Conservation (phyloP, 2,888 invertebrate species). For the Thymelicus acteon region DNA sequence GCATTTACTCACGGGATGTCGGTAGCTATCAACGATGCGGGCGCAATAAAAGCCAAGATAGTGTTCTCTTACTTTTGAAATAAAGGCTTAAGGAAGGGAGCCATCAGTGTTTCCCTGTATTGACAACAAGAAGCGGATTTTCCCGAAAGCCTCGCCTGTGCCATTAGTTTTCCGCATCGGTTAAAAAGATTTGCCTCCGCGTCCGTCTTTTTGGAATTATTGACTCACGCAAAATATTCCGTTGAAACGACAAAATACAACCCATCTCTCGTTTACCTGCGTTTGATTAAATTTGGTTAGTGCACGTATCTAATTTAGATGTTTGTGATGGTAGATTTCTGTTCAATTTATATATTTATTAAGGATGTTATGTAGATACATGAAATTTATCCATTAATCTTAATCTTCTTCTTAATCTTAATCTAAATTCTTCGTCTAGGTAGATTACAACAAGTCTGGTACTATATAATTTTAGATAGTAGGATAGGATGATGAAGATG, state of each 20-base stretch:
- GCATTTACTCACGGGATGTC: constrained; percentile 59
- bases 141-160: constrained; percentile 81
- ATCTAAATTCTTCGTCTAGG: background rate
- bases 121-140: constrained; percentile 85
- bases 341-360: constrained; percentile 10
- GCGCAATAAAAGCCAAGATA: constrained; percentile 77
- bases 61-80: constrained; percentile 76
- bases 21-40: constrained; percentile 61
- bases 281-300: constrained; percentile 40
- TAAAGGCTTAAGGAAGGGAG: constrained; percentile 82
- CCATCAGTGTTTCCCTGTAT: constrained; percentile 82
- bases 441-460: no score
- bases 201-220: constrained; percentile 77
- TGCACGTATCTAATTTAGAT: constrained; percentile 34
- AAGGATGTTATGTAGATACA: background rate
- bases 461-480: no score
- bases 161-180: constrained; percentile 84
- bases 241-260: constrained; percentile 59
- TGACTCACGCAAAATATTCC: constrained; percentile 72
- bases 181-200: constrained; percentile 83
- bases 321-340: constrained; percentile 14
- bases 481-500: no score
- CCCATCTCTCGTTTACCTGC: constrained; percentile 45
- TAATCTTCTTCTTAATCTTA: background rate
- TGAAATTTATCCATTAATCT: background rate